Evolutionary conservation across 2,113 vertebrate genomes (phyloP), one percentile per base, ranked within the genome.

Genomic region (Meleagris gallopavo): DNA sequence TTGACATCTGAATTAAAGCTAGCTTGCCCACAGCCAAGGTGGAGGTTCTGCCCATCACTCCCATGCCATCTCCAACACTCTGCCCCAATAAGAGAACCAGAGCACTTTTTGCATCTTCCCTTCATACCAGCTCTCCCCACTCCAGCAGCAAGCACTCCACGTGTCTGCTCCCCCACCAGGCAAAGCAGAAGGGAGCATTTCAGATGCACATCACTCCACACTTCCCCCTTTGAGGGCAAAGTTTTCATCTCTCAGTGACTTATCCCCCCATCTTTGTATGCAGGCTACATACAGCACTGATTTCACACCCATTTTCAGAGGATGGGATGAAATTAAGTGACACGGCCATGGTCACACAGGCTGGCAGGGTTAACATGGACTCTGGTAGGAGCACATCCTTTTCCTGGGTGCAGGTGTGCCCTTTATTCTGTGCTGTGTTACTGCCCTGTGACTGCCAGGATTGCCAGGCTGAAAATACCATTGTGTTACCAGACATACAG

Each of bases 321-420:
- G 90, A 79, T 66, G 90, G 90, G 90, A 79, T n/a, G 50, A 90
- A 93, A 92, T 94, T 89, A 94, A 93, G 41, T 77, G 83, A 93
- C 92, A 93, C 10, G 36, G 88, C 79, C 67, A 43, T 1, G 55
- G 81, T 73, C 89, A 90, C 88, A 90, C 32, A 85, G 60, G 34
- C 61, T 48, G 64, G 77, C 70, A 92, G 29, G 48, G 30, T 38
- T 76, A 65, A 50, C 13, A 18, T 10, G 2, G 29, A 15, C 60
- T 78, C 86, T 71, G 86, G 67, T 66, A 94, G 82, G 55, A 64
- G 43, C 86, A 75, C 43, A 16, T 0, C 36, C 71, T 50, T 52
- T 58, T 36, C 79, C 48, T 93, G 77, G 81, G 80, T 16, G 34
- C 0, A 70, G 77, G 74, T 66, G 52, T 85, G 85, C 64, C 57